Base-by-base conservation (phyloP, 2,888 invertebrate genomes). In the Archips xylosteana region DNA sequence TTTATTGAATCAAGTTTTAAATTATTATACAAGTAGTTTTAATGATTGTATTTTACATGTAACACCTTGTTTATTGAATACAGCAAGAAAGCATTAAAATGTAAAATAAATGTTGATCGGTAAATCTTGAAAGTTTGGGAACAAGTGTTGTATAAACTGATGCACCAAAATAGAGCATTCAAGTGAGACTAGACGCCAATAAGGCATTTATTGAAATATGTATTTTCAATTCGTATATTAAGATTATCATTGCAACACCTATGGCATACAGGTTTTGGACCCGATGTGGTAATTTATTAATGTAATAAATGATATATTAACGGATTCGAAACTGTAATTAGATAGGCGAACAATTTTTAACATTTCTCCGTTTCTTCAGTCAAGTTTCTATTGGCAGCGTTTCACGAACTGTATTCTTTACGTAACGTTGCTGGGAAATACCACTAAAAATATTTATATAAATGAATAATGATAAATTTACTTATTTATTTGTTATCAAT, bases 141-240 rank as follows among this genome's bases (percentile, higher is more conserved):
- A 84, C 89, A 89, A 89, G 78, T 82, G 81, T 82, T 83, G 78
- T 85, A 84, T 85, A 78, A 82, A 79, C 79, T n/a, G 77, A 87
- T 83, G 84, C 87, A 88, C 88, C 89, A 86, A 85, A 67, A 80
- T 82, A 82, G 78, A 82, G 82, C 81, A 85, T 83, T 85, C 84
- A 85, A 88, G 85, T 87, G 87, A 88, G 87, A 89, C 79, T 89
- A 87, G 84, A 81, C 76, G 84, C 83, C 84, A 79, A 8, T 86
- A 85, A 83, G 85, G 84, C 83, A 73, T 75, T 78, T 75, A 80
- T 78, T 78, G 79, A 71, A 63, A 61, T 62, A 39, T 39, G 39
- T 39, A 71, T 71, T 62, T 74, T 65, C 60, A 70, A 70, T 70
- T 74, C 23, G 74, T 74, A 74, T 36, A 51, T 61, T 74, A 70